phyloP scores from a whole-genome alignment of 2,113 vertebrate genomes.

The Calidris pugnax region DNA sequence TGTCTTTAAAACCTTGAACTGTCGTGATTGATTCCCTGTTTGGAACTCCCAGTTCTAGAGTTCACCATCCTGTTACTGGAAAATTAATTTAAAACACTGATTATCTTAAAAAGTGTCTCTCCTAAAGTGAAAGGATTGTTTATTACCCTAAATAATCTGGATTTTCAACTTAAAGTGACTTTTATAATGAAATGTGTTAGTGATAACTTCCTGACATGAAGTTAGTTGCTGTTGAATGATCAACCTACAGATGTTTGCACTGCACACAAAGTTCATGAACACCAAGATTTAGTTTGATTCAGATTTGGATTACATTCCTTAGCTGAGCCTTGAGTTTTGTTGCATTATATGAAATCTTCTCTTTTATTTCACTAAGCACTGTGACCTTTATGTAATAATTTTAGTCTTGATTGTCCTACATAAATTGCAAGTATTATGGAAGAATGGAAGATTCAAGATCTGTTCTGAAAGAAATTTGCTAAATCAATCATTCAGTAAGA shows the following conservation, averaged over 20 bases:
- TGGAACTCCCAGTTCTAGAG: neutral
- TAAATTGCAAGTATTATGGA: neutral
- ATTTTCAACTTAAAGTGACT: neutral
- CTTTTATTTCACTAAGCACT: neutral
- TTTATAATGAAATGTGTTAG: neutral
- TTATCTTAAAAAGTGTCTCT: neutral
- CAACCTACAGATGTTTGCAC: neutral
- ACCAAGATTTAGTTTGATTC: neutral
- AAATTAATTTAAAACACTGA: neutral
- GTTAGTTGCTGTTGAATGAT: neutral
- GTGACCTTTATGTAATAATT: neutral
- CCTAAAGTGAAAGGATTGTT: neutral
- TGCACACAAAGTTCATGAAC: neutral
- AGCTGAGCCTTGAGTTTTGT: neutral
- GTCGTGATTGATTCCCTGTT: neutral
- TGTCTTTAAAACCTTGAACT: neutral
- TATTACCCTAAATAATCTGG: neutral
- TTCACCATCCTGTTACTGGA: neutral
- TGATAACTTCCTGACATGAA: neutral
- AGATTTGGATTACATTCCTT: neutral
- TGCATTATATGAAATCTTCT: neutral
- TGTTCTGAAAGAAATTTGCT: neutral
- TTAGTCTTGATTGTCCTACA: neutral
- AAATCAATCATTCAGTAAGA: neutral
- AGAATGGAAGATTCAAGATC: neutral